These are phyloP conservation scores for Olivierus martensii DNA, from an alignment of 1,140 invertebrate genomes.

Conservation along the genomic window DNA sequence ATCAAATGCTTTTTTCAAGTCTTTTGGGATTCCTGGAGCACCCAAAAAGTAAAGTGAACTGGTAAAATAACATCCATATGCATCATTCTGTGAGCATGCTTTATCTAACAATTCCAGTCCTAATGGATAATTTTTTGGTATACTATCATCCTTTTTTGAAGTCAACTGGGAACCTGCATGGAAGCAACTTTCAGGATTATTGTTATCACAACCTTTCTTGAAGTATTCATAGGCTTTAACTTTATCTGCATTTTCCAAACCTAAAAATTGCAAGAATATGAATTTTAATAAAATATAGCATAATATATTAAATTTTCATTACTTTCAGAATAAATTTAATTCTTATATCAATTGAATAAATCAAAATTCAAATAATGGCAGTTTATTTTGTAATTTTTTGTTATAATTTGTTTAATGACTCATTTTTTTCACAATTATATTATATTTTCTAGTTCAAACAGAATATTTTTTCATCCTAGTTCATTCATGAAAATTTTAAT, in stretches of 20 bases:
- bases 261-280: no score
- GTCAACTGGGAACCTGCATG: constrained; percentile 55
- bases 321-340: no score
- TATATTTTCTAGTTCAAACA: no score
- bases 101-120: constrained; percentile 52
- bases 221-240: constrained; percentile 49
- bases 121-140: constrained; percentile 26
- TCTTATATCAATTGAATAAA: no score
- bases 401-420: no score
- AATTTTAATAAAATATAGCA: no score
- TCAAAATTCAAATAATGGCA: no score
- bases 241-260: not conserved
- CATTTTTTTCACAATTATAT: no score
- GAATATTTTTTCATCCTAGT: no score
- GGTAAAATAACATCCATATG: constrained; percentile 62
- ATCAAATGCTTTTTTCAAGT: constrained; percentile 59
- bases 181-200: constrained; percentile 51
- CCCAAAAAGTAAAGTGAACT: constrained; percentile 61
- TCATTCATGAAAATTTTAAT: no score
- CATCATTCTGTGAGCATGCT: constrained; percentile 47
- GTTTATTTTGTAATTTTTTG: no score
- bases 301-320: no score
- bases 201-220: constrained; percentile 57
- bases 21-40: constrained; percentile 44
- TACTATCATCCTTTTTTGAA: constrained; percentile 11